These are phyloP conservation scores for Todus mexicanus DNA, from an alignment of 2,797 vertebrate species.

Conservation along the genomic window DNA sequence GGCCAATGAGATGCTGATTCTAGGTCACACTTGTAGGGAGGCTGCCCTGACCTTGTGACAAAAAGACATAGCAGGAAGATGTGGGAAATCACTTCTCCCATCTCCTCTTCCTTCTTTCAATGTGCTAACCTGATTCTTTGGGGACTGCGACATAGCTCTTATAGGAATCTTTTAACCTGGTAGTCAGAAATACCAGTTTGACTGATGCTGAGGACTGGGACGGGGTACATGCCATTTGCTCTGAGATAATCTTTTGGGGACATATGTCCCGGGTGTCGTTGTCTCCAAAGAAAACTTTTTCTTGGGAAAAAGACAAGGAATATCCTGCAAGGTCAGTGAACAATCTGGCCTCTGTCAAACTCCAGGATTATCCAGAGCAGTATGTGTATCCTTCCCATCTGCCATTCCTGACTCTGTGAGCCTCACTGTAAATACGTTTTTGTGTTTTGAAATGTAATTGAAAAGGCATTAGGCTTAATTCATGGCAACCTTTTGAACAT, in stretches of 20 bases:
- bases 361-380: slow-evolving; percentile 42
- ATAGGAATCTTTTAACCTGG: neutral
- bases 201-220: neutral
- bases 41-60: neutral
- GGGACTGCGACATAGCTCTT: neutral
- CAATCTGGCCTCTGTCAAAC: neutral
- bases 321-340: slow-evolving; percentile 1
- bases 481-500: slow-evolving; percentile 28
- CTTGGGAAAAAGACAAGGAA: neutral
- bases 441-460: slow-evolving; percentile 61
- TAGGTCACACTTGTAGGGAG: neutral
- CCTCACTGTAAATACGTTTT: slow-evolving; percentile 50
- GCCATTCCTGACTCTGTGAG: slow-evolving; percentile 35
- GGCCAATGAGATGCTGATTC: neutral
- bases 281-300: neutral
- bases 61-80: neutral
- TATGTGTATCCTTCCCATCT: slow-evolving; percentile 47
- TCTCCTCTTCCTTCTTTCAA: neutral
- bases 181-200: neutral
- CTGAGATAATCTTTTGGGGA: neutral
- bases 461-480: slow-evolving; percentile 68
- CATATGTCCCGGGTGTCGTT: neutral
- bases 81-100: neutral
- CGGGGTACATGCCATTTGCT: neutral
- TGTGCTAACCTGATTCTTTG: neutral